Base-by-base conservation (phyloP, 2,888 invertebrate species). In the Hofmannophila pseudospretella region DNA sequence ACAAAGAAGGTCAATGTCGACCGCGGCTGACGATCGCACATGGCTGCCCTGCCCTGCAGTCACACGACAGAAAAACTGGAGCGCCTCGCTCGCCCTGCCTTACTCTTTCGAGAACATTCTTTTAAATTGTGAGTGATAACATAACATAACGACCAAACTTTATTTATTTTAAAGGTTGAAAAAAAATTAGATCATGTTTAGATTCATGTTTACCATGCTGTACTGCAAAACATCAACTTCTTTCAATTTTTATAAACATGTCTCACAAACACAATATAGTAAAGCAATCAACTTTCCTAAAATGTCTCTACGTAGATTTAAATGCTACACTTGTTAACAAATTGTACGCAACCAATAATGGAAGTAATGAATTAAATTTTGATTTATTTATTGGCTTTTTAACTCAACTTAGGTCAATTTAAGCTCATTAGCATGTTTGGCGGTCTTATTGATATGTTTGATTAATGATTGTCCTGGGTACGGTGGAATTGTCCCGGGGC, bases 1-100 rank as follows among this genome's bases (percentile, higher is more conserved):
- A 31, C 36, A 43, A 67, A 70, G 58, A 68, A 67, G 69, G 70
- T 55, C 72, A 72, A 65, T 67, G 72, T 64, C n/a, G 23, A 23
- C 23, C 8, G n/a, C 23, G n/a, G n/a, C 67, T 51, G 49, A 36
- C 43, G 45, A 52, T 42, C 49, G 40, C 46, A 49, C 41, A 34
- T 7, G 23, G 8, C 23, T 23, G 23, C n/a, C 23, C 32, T 41
- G 38, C 38, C 37, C 40, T 36, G 25, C 14, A 22, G 11, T 27
- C 2, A 8, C n/a, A 7, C 7, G 3, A n/a, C 3, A 7, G 25
- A 26, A 36, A 26, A 36, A 38, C 38, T 33, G 16, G 33, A 28
- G 33, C 36, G 36, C 31, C 31, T 25, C 31, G 13, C 36, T 31
- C 25, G 25, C n/a, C n/a, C 25, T 14, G 26, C 36, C n/a, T 23